Evolutionary conservation across 2,797 vertebrate species (phyloP), one percentile per base, ranked within the genome.

Genomic region (Phoeniculus purpureus): DNA sequence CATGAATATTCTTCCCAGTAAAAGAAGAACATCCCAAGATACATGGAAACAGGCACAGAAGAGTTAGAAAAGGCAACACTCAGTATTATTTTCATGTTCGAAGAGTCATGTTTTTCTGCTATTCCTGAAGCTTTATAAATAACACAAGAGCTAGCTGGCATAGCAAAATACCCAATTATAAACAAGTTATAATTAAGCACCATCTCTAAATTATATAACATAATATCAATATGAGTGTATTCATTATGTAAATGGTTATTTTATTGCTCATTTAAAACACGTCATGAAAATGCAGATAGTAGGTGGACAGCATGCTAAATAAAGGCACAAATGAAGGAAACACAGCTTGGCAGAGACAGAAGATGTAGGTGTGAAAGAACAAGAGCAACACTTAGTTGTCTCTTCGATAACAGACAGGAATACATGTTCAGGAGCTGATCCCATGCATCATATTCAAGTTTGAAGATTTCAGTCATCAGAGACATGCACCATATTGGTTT

Each of bases 231-330:
- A 83, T 82, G 90, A 94, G 73, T 72, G 51, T 34, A 80, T 89
- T 89, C 85, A 89, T 92, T 94, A 91, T 94, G 87, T 85, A 90
- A 93, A 87, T 94, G 81, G 67, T 48, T 94, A 67, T 92, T 93
- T 94, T 94, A 90, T 85, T 92, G 90, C 90, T 96, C 82, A 91
- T 93, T 93, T 95, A 76, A 94, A 95, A 96, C 50, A 95, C 72
- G 89, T 82, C 76, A 94, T 95, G 61, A 60, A 88, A 91, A 93
- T 52, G 67, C 84, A 92, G 94, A 54, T 77, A 58, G 92, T 92
- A 92, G 92, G 95, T 94, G 95, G 94, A 96, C 92, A 93, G 92
- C 86, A 91, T 92, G 87, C 83, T 91, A 94, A 94, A 95, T 87
- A 87, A 88, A 74, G 73, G 68, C 91, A 85, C 52, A 54, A 74